Evolutionary conservation across 2,888 invertebrate genomes (phyloP).

Genomic region (Scaptomyza flava): DNA sequence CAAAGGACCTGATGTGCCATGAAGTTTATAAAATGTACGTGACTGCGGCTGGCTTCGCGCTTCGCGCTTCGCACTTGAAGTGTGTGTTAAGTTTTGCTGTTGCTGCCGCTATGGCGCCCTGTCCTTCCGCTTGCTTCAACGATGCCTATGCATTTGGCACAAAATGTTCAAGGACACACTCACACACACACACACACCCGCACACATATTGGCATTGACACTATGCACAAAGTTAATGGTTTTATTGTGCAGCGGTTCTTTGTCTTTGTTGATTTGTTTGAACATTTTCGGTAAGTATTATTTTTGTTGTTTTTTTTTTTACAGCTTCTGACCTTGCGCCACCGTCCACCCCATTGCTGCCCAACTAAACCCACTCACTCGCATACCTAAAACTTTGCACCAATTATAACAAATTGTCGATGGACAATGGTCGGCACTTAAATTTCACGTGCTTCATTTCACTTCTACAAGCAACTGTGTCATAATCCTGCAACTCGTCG

Average conservation of each 20-base stretch:
- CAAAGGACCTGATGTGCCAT: slow-evolving; percentile 52
- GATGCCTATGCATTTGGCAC: slow-evolving; percentile 68
- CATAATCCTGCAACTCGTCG: slow-evolving; percentile 52
- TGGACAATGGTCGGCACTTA: slow-evolving; percentile 67
- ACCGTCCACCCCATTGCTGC: not conserved
- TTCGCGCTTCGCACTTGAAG: slow-evolving; percentile 60
- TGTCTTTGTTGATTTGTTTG: slow-evolving; percentile 62
- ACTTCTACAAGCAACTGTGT: slow-evolving; percentile 58
- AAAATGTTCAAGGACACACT: slow-evolving; percentile 80
- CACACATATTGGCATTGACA: not conserved
- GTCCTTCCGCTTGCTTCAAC: slow-evolving; percentile 12
- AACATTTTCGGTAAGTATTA: slow-evolving; percentile 49
- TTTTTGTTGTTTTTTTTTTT: slow-evolving; percentile 1
- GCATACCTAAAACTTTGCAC: slow-evolving; percentile 23
- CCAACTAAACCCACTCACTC: not conserved
- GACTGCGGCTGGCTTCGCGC: slow-evolving; percentile 69
- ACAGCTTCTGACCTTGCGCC: slow-evolving; percentile 51
- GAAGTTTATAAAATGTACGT: slow-evolving; percentile 76
- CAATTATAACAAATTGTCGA: slow-evolving; percentile 61
- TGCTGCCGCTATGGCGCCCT: slow-evolving; percentile 16
- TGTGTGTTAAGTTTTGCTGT: slow-evolving; percentile 70
- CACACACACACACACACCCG: slow-evolving; percentile 20
- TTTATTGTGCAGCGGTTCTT: slow-evolving; percentile 64
- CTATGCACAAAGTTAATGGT: slow-evolving; percentile 52
- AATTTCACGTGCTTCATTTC: slow-evolving; percentile 72